Conservation (phyloP, 1,140 invertebrate genomes). For the Eufriesea mexicana region DNA sequence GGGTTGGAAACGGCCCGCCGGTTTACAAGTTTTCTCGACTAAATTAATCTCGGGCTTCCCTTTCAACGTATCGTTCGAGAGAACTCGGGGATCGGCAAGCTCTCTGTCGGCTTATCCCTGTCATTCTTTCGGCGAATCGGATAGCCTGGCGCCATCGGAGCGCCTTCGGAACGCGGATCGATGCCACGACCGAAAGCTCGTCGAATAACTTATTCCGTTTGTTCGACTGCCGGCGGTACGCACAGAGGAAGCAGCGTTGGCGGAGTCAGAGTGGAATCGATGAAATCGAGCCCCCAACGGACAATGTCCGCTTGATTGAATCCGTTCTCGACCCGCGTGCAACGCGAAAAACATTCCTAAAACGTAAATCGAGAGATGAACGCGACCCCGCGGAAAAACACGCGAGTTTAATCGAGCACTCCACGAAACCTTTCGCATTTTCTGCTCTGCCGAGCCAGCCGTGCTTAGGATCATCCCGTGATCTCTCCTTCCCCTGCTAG, state of each 20-base stretch:
- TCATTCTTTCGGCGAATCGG: background rate
- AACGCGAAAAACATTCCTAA: background rate
- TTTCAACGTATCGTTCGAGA: background rate
- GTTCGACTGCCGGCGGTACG: background rate
- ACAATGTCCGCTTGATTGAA: conserved; percentile 23
- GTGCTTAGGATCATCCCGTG: background rate
- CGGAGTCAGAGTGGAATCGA: background rate
- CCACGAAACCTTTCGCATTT: no score
- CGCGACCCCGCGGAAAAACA: background rate
- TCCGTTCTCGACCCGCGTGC: background rate
- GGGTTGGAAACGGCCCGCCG: background rate
- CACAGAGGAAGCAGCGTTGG: background rate
- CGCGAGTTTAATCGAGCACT: background rate
- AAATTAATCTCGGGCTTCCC: conserved; percentile 7
- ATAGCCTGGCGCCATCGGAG: background rate
- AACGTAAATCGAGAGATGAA: conserved; percentile 17
- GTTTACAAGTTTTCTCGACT: conserved; percentile 2
- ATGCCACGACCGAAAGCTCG: background rate
- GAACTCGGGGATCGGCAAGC: no score
- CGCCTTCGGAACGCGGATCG: background rate
- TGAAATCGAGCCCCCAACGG: background rate
- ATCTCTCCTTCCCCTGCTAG: background rate
- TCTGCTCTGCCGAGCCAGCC: background rate
- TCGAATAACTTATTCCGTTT: background rate
- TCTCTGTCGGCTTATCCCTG: background rate